Evolutionary conservation across 2,888 invertebrate species (phyloP), one percentile per base, ranked within the genome.

Genomic region (Chymomyza amoena): DNA sequence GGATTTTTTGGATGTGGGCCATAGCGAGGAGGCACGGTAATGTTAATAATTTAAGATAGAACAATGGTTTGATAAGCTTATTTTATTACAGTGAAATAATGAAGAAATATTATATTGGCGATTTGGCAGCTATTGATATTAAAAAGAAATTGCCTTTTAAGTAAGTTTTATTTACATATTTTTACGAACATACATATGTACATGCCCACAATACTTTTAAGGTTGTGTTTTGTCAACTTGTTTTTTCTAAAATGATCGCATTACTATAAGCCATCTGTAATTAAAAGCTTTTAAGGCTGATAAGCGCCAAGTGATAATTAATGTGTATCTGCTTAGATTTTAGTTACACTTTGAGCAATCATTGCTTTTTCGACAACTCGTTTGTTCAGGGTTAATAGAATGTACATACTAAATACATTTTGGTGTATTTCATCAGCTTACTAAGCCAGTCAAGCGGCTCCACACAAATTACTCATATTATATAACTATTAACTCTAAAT

Each of bases 1-100:
- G 91, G 94, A 96, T 3, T 99, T 99, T 91, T 97, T 98, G 92
- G 98, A 99, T 91, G 99, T 99, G 78, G 99, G 99, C 16, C 99
- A 99, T 92, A 99, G 99, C 28, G 95, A 95, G 28, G 99, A 99
- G 91, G 99, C 99, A 52, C 94, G 97, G 92, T 97, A 96, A 87
- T 93, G 70, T 4, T 10, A 7, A 32, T 9, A 16, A 45, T 7
- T 2, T 18, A 15, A 50, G 20, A 39, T 5, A 36, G 9, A 60
- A 28, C 18, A 18, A 62, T 16, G 9, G 18, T 10, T 52, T 39
- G 6, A 56, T 61, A 4, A 45, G 25, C 68, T 70, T 75, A 32
- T 36, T 15, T 61, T 7, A 25, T 68, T 62, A 4, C 59, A 91
- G 91, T 36, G 75, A 87, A 72, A 81, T 98, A 92, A 97, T 99